A percentile compares a stretch with the other conserved stretches of the same genome.
Evolutionary conservation across 2,113 vertebrate genomes (phyloP).

Genomic region (Pica pica): DNA sequence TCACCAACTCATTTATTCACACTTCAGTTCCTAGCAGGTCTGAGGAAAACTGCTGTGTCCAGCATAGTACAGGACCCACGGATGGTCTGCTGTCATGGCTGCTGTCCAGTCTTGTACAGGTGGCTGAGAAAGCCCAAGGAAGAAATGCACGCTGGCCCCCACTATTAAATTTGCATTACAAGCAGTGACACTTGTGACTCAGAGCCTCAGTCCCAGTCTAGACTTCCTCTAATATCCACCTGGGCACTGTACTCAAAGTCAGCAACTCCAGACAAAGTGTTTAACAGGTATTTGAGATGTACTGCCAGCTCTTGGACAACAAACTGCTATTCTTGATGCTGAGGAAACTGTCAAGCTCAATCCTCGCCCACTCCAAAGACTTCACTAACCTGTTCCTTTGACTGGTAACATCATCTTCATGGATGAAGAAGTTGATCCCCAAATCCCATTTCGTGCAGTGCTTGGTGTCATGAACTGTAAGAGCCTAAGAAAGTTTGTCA

Average conservation of each 20-base stretch:
- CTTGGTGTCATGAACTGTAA: constrained; percentile 92
- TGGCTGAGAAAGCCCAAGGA: neutral
- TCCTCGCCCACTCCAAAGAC: neutral
- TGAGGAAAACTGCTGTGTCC: neutral
- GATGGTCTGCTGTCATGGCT: neutral
- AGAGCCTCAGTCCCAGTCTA: neutral
- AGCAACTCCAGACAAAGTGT: neutral
- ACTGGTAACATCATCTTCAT: constrained; percentile 85
- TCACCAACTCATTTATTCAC: neutral
- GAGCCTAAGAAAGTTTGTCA: constrained; percentile 69
- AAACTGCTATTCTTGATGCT: neutral
- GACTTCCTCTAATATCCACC: neutral
- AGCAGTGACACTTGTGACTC: neutral
- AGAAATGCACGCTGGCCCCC: neutral
- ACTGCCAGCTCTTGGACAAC: neutral
- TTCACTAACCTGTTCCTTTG: constrained; percentile 83
- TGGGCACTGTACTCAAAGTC: neutral
- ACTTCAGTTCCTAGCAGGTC: neutral
- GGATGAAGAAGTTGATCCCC: constrained; percentile 94
- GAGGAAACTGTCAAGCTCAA: neutral
- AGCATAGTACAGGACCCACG: neutral
- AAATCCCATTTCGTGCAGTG: constrained; percentile 86
- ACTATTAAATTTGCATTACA: neutral
- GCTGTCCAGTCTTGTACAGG: neutral
- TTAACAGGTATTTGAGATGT: neutral